Percentiles rank a stretch among this genome's conserved stretches.
phyloP scores from a whole-genome alignment of 2,797 vertebrate genomes.

The Paedocypris micromegethes region DNA sequence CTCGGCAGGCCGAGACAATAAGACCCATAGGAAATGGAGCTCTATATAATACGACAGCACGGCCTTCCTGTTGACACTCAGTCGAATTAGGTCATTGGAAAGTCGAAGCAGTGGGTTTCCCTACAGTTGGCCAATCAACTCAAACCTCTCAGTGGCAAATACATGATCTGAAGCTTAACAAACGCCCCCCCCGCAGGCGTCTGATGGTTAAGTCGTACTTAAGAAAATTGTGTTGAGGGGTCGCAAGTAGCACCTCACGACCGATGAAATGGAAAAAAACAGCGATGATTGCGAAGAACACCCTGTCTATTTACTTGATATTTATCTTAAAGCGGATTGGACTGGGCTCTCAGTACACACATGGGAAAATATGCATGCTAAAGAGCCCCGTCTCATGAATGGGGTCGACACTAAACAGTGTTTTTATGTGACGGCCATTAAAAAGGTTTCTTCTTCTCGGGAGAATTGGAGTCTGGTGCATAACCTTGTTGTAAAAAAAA shows the following conservation, averaged over 20 bases:
- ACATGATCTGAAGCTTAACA: slow-evolving; percentile 59
- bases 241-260: slow-evolving; percentile 52
- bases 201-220: slow-evolving; percentile 60
- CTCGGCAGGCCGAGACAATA: slow-evolving; percentile 58
- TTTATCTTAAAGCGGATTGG: slow-evolving; percentile 38
- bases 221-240: slow-evolving; percentile 59
- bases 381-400: slow-evolving; percentile 17
- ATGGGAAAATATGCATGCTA: slow-evolving; percentile 25
- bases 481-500: slow-evolving; percentile 42
- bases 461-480: slow-evolving; percentile 36
- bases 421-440: slow-evolving; percentile 42
- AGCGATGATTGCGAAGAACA: slow-evolving; percentile 37
- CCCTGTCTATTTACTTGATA: slow-evolving; percentile 37
- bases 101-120: slow-evolving; percentile 55
- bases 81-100: slow-evolving; percentile 50
- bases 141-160: slow-evolving; percentile 58
- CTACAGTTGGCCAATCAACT: slow-evolving; percentile 57
- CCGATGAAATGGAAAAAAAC: slow-evolving; percentile 53
- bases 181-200: slow-evolving; percentile 53
- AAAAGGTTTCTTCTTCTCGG: slow-evolving; percentile 47
- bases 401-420: slow-evolving; percentile 28
- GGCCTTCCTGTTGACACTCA: slow-evolving; percentile 59
- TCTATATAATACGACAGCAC: slow-evolving; percentile 59
- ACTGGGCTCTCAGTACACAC: slow-evolving; percentile 36
- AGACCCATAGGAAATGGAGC: slow-evolving; percentile 57